Evolutionary conservation across 2,888 invertebrate species (phyloP).

Genomic region (Allygus modestus): DNA sequence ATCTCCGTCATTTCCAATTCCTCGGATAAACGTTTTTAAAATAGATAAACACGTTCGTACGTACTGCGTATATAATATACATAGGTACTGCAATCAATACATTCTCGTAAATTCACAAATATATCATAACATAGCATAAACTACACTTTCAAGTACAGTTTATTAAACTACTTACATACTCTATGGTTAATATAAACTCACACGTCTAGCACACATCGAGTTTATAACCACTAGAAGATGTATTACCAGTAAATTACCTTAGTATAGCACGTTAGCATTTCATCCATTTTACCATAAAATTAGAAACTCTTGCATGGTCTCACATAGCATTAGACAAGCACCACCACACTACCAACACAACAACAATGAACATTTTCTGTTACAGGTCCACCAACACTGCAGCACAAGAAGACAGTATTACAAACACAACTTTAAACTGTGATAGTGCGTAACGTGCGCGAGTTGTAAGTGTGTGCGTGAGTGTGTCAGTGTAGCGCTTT

Average conservation of each 20-base stretch:
- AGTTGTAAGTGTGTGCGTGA: constrained; percentile 21
- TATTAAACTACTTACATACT: too few species aligned
- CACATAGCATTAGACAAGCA: constrained; percentile 52
- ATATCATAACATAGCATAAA: too few species aligned
- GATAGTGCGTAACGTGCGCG: constrained; percentile 15
- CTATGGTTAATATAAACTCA: too few species aligned
- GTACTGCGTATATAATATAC: too few species aligned
- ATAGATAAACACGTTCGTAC: too few species aligned
- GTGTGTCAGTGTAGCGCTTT: constrained; percentile 16
- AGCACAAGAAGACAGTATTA: constrained; percentile 52
- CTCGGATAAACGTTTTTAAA: too few species aligned
- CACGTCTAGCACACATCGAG: not conserved
- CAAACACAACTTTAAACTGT: constrained; percentile 52
- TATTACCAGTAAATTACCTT: not conserved
- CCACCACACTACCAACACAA: constrained; percentile 51
- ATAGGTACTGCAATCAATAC: too few species aligned
- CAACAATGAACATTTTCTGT: constrained; percentile 56
- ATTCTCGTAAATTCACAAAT: too few species aligned
- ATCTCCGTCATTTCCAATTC: too few species aligned
- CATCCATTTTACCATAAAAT: not conserved
- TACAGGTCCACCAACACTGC: constrained; percentile 55
- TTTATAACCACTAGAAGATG: not conserved
- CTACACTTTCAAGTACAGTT: too few species aligned
- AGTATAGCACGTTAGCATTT: not conserved
- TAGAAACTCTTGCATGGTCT: constrained; percentile 9